Evolutionary conservation across 2,113 vertebrate species (phyloP).

Genomic region (Chiloscyllium plagiosum): DNA sequence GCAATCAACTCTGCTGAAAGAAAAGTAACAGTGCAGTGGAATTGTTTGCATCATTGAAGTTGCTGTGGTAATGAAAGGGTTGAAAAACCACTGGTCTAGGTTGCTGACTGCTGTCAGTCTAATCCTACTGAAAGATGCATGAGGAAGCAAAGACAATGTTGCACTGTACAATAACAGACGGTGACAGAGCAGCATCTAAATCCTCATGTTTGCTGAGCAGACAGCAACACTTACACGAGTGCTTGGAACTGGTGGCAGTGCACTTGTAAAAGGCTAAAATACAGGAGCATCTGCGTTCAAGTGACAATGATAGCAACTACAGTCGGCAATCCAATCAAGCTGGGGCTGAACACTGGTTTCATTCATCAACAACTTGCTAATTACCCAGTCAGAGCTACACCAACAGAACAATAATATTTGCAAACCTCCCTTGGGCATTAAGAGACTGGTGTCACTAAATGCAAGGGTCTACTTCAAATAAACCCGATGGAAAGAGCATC

Average conservation of each 20-base stretch:
- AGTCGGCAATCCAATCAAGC: not conserved
- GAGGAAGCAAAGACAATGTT: not conserved
- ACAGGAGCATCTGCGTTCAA: slow-evolving; percentile 2
- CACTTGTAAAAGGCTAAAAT: not conserved
- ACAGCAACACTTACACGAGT: not conserved
- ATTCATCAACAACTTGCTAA: not conserved
- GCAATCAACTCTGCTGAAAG: no score
- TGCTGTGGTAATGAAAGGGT: no score
- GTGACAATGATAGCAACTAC: not conserved
- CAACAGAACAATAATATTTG: not conserved
- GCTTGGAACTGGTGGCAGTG: not conserved
- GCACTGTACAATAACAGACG: slow-evolving; percentile 52
- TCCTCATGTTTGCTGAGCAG: not conserved
- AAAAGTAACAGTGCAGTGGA: no score
- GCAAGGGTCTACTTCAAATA: not conserved
- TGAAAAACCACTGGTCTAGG: no score
- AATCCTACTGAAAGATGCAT: slow-evolving; percentile 29
- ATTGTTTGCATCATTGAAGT: no score
- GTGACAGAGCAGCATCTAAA: slow-evolving; percentile 48
- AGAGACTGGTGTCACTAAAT: not conserved
- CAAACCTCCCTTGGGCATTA: not conserved
- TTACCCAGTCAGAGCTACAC: not conserved
- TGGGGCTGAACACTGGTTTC: not conserved
- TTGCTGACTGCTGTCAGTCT: slow-evolving; percentile 22
- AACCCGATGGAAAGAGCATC: not conserved